These are phyloP conservation scores for Cyrtodaria siliqua DNA, from an alignment of 2,888 invertebrate genomes.

Conservation along the genomic window DNA sequence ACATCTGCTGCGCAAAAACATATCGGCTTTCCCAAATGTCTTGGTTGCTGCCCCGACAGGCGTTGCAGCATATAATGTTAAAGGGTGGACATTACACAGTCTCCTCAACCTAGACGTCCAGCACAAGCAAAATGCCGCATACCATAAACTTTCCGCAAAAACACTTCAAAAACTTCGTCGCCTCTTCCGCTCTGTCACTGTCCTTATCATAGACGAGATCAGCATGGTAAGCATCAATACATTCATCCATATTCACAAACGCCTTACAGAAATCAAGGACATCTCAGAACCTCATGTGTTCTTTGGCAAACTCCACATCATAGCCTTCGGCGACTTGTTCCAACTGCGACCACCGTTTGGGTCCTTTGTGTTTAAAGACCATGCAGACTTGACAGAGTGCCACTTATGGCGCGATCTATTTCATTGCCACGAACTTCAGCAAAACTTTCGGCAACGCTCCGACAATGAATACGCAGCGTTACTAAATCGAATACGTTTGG, in stretches of 20 bases:
- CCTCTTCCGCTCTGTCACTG: constrained; percentile 3
- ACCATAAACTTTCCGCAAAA: not conserved
- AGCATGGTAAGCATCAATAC: constrained; percentile 9
- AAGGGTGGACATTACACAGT: not conserved
- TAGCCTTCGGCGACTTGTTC: not conserved
- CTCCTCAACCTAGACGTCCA: no score
- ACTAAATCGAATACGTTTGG: no score
- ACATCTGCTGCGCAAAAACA: constrained; percentile 9
- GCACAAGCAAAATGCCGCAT: constrained; percentile 9
- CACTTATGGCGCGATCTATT: not conserved
- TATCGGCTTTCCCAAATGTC: constrained; percentile 2
- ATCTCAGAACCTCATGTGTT: constrained; percentile 16
- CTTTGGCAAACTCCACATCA: not conserved
- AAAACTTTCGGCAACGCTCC: no score
- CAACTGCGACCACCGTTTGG: not conserved
- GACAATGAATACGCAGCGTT: no score
- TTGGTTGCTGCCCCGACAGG: constrained; percentile 21
- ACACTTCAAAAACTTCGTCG: not conserved
- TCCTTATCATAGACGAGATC: constrained; percentile 11
- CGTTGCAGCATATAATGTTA: constrained; percentile 16
- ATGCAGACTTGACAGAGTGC: not conserved
- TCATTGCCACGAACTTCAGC: not conserved
- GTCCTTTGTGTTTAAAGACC: not conserved
- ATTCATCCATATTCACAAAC: not conserved
- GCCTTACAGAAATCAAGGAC: constrained; percentile 31